Base-by-base conservation (phyloP, 2,113 vertebrate genomes). In the Macrotis lagotis region DNA sequence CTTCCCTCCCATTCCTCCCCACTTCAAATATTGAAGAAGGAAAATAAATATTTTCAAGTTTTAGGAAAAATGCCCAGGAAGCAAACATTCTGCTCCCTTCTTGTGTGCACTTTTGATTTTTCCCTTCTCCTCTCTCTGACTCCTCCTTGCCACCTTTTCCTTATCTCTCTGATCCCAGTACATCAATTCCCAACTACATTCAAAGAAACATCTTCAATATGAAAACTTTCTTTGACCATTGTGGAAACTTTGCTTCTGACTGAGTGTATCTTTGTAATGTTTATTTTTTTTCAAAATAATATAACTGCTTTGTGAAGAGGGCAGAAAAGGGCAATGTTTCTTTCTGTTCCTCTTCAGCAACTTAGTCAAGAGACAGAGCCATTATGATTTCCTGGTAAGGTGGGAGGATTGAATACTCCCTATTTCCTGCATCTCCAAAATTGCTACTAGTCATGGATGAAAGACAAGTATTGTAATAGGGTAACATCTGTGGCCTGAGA, bases 401-500 rank as follows among this genome's bases (percentile, higher is more conserved):
- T 88, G 28, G 74, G 94, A 96, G 52, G 94, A 94, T 48, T 91
- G 94, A 97, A 95, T 51, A 90, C 93, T 93, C 94, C 51, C 94
- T 48, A 0, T 0, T 48, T 92, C 89, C 95, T 83, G 66, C 66
- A 83, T 83, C 66, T 83, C n/a, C 66, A 37, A 83, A 83, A 83
- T 83, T 83, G 44, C 66, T 83, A 83, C 66, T 91, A 90, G 91
- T 96, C 49, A 48, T 91, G 92, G 90, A 92, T 94, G 95, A 97
- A 96, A 93, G 91, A 88, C 96, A 97, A 96, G 53, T 47, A 95
- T 96, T 98, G 88, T 96, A 95, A 66, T 4, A 97, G 88, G 48
- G 51, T 51, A 96, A 53, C 89, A 94, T 96, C 94, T 97, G 95
- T 97, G 95, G 91, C 91, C 95, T 3, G 92, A 97, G 92, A 97